Percentiles rank a stretch among this genome's conserved stretches.
These are phyloP conservation scores for Oryctes rhinoceros DNA, from an alignment of 1,140 invertebrate species.

Conservation along the genomic window DNA sequence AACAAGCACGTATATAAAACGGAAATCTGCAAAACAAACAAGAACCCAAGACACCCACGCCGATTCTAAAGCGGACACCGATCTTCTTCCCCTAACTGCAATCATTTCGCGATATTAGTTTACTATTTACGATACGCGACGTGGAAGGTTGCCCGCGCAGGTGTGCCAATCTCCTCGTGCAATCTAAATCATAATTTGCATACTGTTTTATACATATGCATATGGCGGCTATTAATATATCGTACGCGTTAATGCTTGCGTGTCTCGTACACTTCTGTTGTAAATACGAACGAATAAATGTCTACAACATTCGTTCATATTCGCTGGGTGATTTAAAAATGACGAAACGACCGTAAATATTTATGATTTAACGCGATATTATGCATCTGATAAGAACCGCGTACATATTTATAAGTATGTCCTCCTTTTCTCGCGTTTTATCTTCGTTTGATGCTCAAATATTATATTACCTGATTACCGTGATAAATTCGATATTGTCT, in stretches of 20 bases:
- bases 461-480: too few relatives aligned
- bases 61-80: too few relatives aligned
- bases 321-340: neutral
- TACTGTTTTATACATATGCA: conserved; percentile 5
- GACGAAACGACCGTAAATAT: neutral
- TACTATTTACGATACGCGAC: neutral
- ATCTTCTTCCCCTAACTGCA: neutral
- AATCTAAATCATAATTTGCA: conserved; percentile 25
- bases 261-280: neutral
- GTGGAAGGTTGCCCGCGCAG: neutral
- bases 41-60: too few relatives aligned
- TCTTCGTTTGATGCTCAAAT: too few relatives aligned
- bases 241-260: neutral
- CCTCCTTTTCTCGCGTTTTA: too few relatives aligned
- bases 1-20: too few relatives aligned
- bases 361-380: neutral
- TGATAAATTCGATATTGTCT: too few relatives aligned
- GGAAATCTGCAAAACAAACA: too few relatives aligned
- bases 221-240: neutral
- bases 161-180: conserved; percentile 19
- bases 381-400: neutral
- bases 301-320: neutral
- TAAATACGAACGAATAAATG: neutral
- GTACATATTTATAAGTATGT: too few relatives aligned
- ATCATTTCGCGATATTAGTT: conserved; percentile 20